Percentiles rank a stretch among this genome's conserved stretches.
phyloP scores from a whole-genome alignment of 2,888 invertebrate genomes.

The Cylindroiulus punctatus region DNA sequence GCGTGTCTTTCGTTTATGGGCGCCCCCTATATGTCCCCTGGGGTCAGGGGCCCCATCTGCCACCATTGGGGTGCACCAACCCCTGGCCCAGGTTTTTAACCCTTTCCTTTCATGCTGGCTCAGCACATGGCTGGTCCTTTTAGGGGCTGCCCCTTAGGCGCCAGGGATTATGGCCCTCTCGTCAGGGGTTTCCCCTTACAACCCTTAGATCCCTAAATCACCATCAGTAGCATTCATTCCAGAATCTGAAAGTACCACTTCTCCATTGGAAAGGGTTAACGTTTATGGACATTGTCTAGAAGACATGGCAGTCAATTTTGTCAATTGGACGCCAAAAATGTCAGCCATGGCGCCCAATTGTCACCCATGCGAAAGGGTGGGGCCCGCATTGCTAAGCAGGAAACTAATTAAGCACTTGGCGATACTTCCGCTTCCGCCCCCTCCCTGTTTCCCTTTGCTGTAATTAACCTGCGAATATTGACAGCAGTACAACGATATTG shows the following conservation, averaged over 20 bases:
- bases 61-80: no score
- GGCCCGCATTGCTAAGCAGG: background rate
- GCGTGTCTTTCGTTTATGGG: slow-evolving; percentile 24
- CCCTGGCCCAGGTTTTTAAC: background rate
- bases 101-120: background rate
- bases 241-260: no score
- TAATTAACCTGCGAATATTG: slow-evolving; percentile 1
- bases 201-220: no score
- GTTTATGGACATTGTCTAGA: background rate
- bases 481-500: background rate
- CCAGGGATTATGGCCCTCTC: background rate
- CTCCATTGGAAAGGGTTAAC: no score
- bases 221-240: no score
- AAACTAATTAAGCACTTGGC: slow-evolving; percentile 18
- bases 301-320: background rate
- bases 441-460: background rate
- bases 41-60: slow-evolving; percentile 21
- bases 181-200: background rate
- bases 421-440: slow-evolving; percentile 5
- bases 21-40: background rate
- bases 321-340: background rate
- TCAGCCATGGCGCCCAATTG: background rate
- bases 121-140: background rate
- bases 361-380: background rate
- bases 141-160: no score